Base-by-base conservation (phyloP, 2,113 vertebrate genomes). In the Pluvianellus socialis region DNA sequence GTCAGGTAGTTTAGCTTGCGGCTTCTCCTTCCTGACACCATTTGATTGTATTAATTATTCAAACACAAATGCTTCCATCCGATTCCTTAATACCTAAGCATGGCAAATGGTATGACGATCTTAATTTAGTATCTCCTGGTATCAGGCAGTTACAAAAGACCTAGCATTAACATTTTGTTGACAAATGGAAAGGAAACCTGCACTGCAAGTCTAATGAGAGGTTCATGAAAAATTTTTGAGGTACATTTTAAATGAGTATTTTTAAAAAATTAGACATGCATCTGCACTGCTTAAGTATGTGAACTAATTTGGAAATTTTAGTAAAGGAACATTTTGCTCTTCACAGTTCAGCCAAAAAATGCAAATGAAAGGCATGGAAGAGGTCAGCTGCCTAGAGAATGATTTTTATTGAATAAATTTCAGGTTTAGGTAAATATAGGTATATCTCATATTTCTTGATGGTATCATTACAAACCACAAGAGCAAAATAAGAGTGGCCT, bases 31-130 rank as follows among this genome's bases (percentile, higher is more conserved):
- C 80, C 76, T 84, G 59, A 88, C 63, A 92, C 27, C 49, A 86
- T 65, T 91, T 91, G 92, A 92, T 79, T 94, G 44, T 92, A 87
- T 85, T 94, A 94, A 89, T 89, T 85, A 79, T 87, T 95, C 76
- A 94, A 95, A 42, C 61, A 84, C 40, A 85, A 95, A 94, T 1
- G 18, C 45, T 79, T 95, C 83, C 52, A 84, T 56, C 38, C 13
- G 2, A 85, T 47, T 87, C 83, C 55, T 89, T 84, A 89, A 79
- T 52, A 92, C 4, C 52, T 67, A 74, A 75, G 71, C 35, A 63
- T 42, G 65, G 33, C 76, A 91, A 95, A 85, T 28, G 21, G n/a
- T 21, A 74, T 2, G 30, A 83, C 35, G 68, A 68, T 75, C 79
- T 79, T 86, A 84, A 93, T 94, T 94, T 79, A 84, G 56, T 53